These are phyloP conservation scores for Micrastur ruficollis DNA, from an alignment of 2,797 vertebrate species.

Conservation along the genomic window DNA sequence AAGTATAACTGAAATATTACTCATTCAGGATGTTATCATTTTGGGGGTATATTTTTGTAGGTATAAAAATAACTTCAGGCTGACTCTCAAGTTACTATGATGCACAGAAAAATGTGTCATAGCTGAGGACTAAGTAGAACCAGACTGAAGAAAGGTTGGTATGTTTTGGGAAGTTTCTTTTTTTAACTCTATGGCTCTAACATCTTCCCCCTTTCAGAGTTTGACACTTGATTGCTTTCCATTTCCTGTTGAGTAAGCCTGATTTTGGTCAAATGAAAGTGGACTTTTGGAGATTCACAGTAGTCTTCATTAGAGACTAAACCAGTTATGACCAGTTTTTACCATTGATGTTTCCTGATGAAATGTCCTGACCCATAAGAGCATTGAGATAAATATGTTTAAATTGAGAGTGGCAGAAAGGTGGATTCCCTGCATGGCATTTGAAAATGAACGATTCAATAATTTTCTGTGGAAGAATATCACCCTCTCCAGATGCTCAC, in stretches of 20 bases:
- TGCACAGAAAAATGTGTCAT: not conserved
- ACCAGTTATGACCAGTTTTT: not conserved
- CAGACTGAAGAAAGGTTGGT: not conserved
- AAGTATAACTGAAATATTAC: slow-evolving; percentile 26
- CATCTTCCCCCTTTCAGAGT: not conserved
- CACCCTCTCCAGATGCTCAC: not conserved
- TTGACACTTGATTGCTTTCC: not conserved
- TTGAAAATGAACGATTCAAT: not conserved
- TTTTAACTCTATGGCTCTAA: not conserved
- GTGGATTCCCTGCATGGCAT: not conserved
- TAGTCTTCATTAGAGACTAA: not conserved
- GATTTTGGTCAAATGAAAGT: no score
- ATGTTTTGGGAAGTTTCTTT: not conserved
- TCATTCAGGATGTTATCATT: not conserved
- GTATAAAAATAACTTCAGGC: not conserved
- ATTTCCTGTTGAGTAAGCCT: not conserved
- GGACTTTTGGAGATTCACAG: not conserved
- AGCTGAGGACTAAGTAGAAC: not conserved
- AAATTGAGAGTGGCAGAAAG: not conserved
- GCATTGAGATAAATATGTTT: not conserved
- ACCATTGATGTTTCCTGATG: not conserved
- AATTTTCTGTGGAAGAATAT: not conserved
- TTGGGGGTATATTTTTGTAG: not conserved
- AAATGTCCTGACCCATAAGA: not conserved
- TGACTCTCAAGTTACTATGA: not conserved